Base-by-base conservation (phyloP, 2,888 invertebrate species). In the Paralinhomoeus sp. region DNA sequence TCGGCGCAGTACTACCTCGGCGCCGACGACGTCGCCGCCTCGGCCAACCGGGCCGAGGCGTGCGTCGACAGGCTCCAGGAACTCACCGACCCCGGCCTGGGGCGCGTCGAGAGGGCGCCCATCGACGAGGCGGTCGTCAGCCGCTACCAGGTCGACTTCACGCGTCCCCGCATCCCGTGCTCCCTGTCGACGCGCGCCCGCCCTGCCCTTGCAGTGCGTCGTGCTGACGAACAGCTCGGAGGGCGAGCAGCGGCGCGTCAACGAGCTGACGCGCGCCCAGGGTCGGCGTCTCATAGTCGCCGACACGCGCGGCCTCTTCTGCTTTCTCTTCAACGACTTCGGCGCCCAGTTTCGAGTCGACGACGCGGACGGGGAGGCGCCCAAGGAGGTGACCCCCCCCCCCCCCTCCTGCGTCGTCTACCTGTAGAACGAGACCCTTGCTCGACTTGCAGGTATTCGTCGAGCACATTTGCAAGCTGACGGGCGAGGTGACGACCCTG, bases 401-500 rank as follows among this genome's bases (percentile, higher is more conserved):
- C n/a, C n/a, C n/a, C n/a, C n/a, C n/a, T n/a, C n/a, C n/a, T n/a
- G n/a, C n/a, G n/a, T n/a, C n/a, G n/a, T n/a, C n/a, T n/a, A n/a
- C n/a, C n/a, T n/a, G n/a, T n/a, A n/a, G n/a, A n/a, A n/a, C n/a
- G n/a, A n/a, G n/a, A n/a, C n/a, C n/a, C n/a, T n/a, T n/a, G n/a
- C n/a, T n/a, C n/a, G n/a, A n/a, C n/a, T n/a, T 17, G n/a, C 21
- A 39, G 42, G 24, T 85, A 7, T 84, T 93, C 83, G 74, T 97
- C 38, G 89, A 91, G 15, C 78, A 80, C 57, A 75, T 97, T 54
- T 80, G 83, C 3, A 64, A 64, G 36, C 53, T 50, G 24, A 80
- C 84, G 54, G 83, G 83, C 41, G 76, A 89, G 21, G 85, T 97
- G 1, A 84, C 89, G 0, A 89, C 89, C 58, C 68, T 93, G 44